A percentile compares a stretch with the other conserved stretches of the same genome.
Conservation (phyloP, 1,140 invertebrate species). For the Drosophila mojavensis region DNA sequence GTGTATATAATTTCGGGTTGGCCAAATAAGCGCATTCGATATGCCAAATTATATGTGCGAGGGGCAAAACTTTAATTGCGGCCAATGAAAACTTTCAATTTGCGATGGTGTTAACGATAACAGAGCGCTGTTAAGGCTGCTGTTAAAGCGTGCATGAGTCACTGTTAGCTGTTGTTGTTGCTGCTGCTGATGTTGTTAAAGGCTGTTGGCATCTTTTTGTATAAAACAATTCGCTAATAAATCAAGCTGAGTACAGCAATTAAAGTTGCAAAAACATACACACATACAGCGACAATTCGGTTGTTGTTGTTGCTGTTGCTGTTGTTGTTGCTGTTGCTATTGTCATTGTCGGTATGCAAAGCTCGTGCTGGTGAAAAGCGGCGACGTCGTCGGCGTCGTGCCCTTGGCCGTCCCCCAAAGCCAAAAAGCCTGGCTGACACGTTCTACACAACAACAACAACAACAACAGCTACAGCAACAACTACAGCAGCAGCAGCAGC, state of each 20-base stretch:
- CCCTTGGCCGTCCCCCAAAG: conserved; percentile 70
- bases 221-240: conserved; percentile 82
- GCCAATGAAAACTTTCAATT: conserved; percentile 71
- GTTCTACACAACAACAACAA: conserved; percentile 66
- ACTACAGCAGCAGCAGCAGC: conserved; percentile 19
- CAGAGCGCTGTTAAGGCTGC: conserved; percentile 62
- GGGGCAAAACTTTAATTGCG: conserved; percentile 58
- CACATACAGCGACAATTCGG: conserved; percentile 58
- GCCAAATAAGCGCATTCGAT: conserved; percentile 73
- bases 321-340: conserved; percentile 40
- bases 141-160: conserved; percentile 62
- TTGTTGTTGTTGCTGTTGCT: conserved; percentile 27
- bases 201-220: conserved; percentile 64
- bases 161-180: conserved; percentile 43
- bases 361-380: conserved; percentile 58
- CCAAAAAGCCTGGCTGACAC: conserved; percentile 71
- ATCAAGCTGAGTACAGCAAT: conserved; percentile 82
- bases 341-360: conserved; percentile 59
- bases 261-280: conserved; percentile 79
- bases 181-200: conserved; percentile 21
- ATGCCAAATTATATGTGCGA: conserved; percentile 67
- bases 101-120: conserved; percentile 76
- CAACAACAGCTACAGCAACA: conserved; percentile 15
- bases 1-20: conserved; percentile 57
- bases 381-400: conserved; percentile 48